phyloP scores from a whole-genome alignment of 37 sponge, comb jelly and placozoan genomes.

The Dysidea cf. avara region DNA sequence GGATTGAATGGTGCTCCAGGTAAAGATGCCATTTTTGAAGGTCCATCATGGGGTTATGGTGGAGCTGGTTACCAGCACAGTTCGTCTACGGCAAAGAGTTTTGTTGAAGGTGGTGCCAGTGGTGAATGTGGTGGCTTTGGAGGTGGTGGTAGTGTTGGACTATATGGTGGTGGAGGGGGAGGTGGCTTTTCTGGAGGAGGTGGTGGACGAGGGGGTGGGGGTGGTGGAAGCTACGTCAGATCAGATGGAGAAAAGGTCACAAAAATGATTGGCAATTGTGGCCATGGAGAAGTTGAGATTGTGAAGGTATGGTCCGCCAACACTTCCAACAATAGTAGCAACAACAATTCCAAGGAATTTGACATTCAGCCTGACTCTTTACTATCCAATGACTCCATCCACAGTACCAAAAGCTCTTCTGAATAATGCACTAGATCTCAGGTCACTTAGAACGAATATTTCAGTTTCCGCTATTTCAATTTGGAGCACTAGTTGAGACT shows the following conservation, averaged over 20 bases:
- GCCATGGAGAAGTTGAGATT: conserved; percentile 33
- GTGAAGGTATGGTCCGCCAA: too few species aligned
- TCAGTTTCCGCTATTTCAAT: too few species aligned
- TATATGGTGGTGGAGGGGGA: conserved; percentile 73
- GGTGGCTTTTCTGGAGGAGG: conserved; percentile 73
- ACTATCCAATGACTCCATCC: too few species aligned
- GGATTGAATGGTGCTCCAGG: conserved; percentile 58
- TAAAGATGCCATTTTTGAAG: conserved; percentile 52
- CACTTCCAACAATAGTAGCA: too few species aligned
- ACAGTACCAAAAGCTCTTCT: too few species aligned
- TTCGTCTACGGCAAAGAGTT: conserved; percentile 41
- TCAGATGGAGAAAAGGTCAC: conserved; percentile 20
- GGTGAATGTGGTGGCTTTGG: conserved; percentile 78
- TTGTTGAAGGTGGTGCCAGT: conserved; percentile 47
- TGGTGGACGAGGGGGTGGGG: conserved; percentile 68
- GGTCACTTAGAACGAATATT: too few species aligned
- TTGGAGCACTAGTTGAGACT: too few species aligned
- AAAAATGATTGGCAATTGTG: conserved; percentile 29
- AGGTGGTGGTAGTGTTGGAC: conserved; percentile 72
- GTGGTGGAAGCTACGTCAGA: conserved; percentile 67
- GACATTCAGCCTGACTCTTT: too few species aligned
- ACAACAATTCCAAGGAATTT: too few species aligned
- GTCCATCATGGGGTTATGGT: conserved; percentile 34
- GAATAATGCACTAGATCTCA: too few species aligned
- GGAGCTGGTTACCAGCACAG: conserved; percentile 68